Conservation (phyloP, 2,888 invertebrate genomes). For the Drosophila monieri region DNA sequence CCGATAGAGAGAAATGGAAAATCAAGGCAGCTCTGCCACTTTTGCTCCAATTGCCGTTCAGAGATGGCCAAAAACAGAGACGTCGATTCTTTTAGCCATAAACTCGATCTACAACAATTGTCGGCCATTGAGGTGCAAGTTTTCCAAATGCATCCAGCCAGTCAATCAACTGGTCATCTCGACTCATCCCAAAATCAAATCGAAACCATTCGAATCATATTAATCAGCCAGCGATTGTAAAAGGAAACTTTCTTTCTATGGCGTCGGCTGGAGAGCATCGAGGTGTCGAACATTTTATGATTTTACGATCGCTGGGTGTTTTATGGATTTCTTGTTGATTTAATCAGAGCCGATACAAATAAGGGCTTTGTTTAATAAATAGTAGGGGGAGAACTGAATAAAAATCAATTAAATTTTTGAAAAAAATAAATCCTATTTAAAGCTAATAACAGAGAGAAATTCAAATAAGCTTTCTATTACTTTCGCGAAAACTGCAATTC, state of each 20-base stretch:
- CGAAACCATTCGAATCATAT: slow-evolving; percentile 42
- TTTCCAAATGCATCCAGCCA: slow-evolving; percentile 58
- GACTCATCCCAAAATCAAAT: slow-evolving; percentile 54
- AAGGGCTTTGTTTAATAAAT: slow-evolving; percentile 18
- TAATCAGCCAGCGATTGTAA: slow-evolving; percentile 49
- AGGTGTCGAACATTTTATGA: slow-evolving; percentile 68
- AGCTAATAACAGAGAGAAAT: not conserved
- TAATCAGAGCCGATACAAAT: slow-evolving; percentile 22
- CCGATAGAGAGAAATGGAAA: slow-evolving; percentile 59
- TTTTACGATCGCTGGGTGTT: slow-evolving; percentile 30
- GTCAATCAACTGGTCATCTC: slow-evolving; percentile 49
- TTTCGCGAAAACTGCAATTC: slow-evolving; percentile 48
- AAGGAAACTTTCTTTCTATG: slow-evolving; percentile 49
- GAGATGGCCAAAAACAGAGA: slow-evolving; percentile 56
- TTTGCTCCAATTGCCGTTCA: slow-evolving; percentile 56
- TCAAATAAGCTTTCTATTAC: slow-evolving; percentile 13
- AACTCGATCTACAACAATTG: slow-evolving; percentile 68
- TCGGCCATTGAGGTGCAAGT: slow-evolving; percentile 52
- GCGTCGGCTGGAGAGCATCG: slow-evolving; percentile 30
- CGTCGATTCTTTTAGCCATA: slow-evolving; percentile 63
- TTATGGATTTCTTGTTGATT: slow-evolving; percentile 29
- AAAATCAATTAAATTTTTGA: not conserved
- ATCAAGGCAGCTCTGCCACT: slow-evolving; percentile 17
- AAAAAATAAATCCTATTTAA: not conserved
- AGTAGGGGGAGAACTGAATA: not conserved